phyloP scores from a whole-genome alignment of 2,797 vertebrate genomes.

The Sarcophilus harrisii region DNA sequence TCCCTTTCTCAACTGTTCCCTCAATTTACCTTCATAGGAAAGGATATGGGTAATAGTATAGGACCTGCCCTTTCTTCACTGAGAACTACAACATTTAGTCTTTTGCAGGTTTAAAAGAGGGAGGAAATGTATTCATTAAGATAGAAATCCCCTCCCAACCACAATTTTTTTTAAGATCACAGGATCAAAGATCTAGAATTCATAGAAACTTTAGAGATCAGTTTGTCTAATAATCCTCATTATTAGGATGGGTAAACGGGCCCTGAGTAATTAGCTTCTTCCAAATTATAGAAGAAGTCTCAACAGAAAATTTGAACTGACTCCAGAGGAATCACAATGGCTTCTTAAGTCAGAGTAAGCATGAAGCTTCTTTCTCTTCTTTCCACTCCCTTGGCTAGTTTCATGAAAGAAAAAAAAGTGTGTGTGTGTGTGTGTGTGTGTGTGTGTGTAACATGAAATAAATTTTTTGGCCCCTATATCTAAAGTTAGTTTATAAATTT shows the following conservation, averaged over 20 bases:
- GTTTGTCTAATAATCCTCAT: not conserved
- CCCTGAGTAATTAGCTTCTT: not conserved
- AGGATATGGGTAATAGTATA: not conserved
- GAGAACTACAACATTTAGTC: not conserved
- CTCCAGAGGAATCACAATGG: not conserved
- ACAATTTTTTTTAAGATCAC: not conserved
- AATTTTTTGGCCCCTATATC: not conserved
- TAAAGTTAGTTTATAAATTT: not conserved
- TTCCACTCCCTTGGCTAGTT: not conserved
- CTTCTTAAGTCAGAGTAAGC: not conserved
- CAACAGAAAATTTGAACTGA: not conserved
- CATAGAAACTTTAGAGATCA: not conserved
- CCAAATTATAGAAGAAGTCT: not conserved
- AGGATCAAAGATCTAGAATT: not conserved
- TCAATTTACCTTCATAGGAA: not conserved
- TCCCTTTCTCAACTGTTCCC: not conserved
- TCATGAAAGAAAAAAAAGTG: not conserved
- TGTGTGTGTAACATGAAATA: too few relatives aligned
- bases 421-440: too few relatives aligned
- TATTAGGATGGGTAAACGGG: not conserved
- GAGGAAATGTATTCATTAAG: not conserved
- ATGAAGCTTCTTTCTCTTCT: not conserved
- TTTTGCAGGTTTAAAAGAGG: not conserved
- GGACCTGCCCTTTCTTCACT: not conserved
- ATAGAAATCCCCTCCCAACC: not conserved